phyloP scores from a whole-genome alignment of 2,797 vertebrate genomes.

The Falco biarmicus region DNA sequence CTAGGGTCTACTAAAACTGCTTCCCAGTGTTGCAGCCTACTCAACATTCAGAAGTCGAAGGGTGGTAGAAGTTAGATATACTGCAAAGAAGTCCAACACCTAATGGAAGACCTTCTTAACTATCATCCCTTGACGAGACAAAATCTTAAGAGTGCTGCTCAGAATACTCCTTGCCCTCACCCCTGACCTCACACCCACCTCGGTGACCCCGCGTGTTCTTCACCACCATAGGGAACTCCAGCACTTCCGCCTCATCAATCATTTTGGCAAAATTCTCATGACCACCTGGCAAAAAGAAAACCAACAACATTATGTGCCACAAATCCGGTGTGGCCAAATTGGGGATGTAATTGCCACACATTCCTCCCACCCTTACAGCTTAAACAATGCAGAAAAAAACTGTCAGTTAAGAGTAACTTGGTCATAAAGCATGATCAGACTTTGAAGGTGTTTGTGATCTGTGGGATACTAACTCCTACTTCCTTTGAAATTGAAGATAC shows the following conservation, averaged over 20 bases:
- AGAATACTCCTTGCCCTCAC: not conserved
- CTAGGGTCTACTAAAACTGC: not conserved
- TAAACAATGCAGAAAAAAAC: not conserved
- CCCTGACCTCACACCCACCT: conserved; percentile 75
- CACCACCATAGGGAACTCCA: conserved; percentile 86
- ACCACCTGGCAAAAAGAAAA: conserved; percentile 79
- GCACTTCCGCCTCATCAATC: conserved; percentile 85
- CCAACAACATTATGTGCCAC: conserved; percentile 36
- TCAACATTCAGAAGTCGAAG: not conserved
- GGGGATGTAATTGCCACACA: not conserved
- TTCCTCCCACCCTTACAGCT: not conserved
- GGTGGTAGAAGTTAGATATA: not conserved
- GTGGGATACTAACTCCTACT: not conserved
- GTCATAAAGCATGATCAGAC: not conserved
- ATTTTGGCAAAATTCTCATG: conserved; percentile 88
- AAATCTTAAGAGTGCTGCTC: not conserved
- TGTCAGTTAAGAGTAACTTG: not conserved
- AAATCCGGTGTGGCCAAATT: not conserved
- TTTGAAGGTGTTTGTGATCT: not conserved
- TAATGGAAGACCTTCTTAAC: not conserved
- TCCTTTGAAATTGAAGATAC: not conserved
- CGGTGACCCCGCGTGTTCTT: conserved; percentile 85
- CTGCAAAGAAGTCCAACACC: not conserved
- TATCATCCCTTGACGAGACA: not conserved
- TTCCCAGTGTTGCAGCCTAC: not conserved